Percentiles rank a stretch among this genome's conserved stretches.
phyloP scores from a whole-genome alignment of 2,797 vertebrate species.

The Falco biarmicus region DNA sequence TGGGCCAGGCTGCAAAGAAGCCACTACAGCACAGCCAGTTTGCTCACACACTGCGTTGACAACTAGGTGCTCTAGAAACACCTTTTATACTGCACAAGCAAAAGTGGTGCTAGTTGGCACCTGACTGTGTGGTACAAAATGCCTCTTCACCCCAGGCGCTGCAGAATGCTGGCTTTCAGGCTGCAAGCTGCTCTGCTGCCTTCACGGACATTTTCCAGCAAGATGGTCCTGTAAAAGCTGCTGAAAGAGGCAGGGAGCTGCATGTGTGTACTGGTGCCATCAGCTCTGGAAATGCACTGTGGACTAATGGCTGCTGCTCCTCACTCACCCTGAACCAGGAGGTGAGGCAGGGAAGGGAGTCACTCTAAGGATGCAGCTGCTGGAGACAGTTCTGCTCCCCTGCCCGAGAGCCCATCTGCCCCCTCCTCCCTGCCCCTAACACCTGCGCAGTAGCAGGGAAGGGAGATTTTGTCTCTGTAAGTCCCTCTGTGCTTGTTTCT shows the following conservation, averaged over 20 bases:
- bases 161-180: not conserved
- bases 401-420: not conserved
- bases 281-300: accelerated
- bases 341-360: not conserved
- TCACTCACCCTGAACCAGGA: not conserved
- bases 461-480: not conserved
- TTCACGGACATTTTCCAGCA: accelerated
- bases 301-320: accelerated
- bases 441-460: not conserved
- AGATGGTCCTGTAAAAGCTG: not conserved
- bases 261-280: accelerated
- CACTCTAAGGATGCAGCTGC: accelerated
- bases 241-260: not conserved
- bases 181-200: not conserved
- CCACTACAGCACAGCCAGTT: not conserved
- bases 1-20: not conserved
- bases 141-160: accelerated
- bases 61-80: not conserved
- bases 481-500: not conserved
- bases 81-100: not conserved
- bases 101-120: not conserved
- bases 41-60: not conserved
- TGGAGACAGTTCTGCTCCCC: not conserved
- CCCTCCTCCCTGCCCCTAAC: no score
- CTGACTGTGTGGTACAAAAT: accelerated